These are phyloP conservation scores for Cinara cedri DNA, from an alignment of 2,888 invertebrate genomes.

Conservation along the genomic window DNA sequence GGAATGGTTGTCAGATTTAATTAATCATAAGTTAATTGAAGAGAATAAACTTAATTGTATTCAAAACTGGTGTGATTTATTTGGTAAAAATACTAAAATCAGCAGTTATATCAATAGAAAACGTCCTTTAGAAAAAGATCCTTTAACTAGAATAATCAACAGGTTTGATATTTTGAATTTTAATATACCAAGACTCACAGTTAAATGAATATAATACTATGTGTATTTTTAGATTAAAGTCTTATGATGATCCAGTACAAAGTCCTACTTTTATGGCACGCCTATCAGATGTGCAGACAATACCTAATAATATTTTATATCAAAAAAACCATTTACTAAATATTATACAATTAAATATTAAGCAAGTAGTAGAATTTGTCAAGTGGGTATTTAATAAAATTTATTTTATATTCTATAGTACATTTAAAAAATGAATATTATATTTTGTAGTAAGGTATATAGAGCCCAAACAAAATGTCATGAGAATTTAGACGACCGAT, in stretches of 20 bases:
- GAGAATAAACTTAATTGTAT: constrained; percentile 66
- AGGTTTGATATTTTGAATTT: constrained; percentile 63
- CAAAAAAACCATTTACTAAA: constrained; percentile 35
- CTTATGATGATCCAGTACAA: constrained; percentile 70
- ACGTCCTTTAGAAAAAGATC: constrained; percentile 64
- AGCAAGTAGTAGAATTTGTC: constrained; percentile 47
- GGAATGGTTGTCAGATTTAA: constrained; percentile 73
- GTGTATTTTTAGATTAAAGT: constrained; percentile 64
- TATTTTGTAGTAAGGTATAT: constrained; percentile 23
- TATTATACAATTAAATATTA: constrained; percentile 44
- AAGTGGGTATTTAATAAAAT: constrained; percentile 12
- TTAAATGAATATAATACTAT: background rate
- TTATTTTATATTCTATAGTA: background rate
- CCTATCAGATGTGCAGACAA: constrained; percentile 64
- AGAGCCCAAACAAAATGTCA: constrained; percentile 31
- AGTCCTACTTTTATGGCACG: constrained; percentile 67
- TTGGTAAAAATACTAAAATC: constrained; percentile 64
- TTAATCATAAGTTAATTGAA: constrained; percentile 69
- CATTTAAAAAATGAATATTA: background rate
- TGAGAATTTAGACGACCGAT: constrained; percentile 39
- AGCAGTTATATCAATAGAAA: constrained; percentile 60
- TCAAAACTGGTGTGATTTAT: constrained; percentile 67
- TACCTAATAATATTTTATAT: constrained; percentile 63
- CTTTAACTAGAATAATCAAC: constrained; percentile 67
- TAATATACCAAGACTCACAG: background rate